Evolutionary conservation across 2,888 invertebrate species (phyloP).

Genomic region (Atherix ibis): DNA sequence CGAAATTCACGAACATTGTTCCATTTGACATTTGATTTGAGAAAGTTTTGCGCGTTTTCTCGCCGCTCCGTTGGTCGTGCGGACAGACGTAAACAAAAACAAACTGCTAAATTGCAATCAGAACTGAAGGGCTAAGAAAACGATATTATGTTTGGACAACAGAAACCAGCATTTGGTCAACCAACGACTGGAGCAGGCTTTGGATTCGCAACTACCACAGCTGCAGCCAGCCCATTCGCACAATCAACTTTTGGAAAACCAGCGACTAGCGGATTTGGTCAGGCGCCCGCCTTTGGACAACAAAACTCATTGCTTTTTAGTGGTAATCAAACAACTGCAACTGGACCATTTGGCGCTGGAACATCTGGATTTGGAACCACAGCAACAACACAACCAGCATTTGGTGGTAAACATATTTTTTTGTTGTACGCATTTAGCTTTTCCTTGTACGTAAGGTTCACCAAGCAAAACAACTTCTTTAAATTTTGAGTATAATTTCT

Average conservation of each 20-base stretch:
- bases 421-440: not conserved
- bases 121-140: too few species aligned
- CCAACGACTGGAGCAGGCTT: conserved; percentile 24
- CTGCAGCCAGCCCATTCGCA: conserved; percentile 32
- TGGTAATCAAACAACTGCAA: conserved; percentile 32
- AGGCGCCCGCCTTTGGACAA: conserved; percentile 51
- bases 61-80: too few species aligned
- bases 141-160: conserved; percentile 18
- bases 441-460: conserved; percentile 1
- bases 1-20: too few species aligned
- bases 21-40: too few species aligned
- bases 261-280: conserved; percentile 47
- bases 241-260: conserved; percentile 42
- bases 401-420: conserved; percentile 24
- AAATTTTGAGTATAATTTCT: not conserved
- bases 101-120: too few species aligned
- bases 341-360: conserved; percentile 47
- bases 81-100: not conserved
- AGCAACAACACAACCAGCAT: conserved; percentile 30
- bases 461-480: not conserved
- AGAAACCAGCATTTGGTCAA: conserved; percentile 34
- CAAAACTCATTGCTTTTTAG: conserved; percentile 41
- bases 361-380: conserved; percentile 48
- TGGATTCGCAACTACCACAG: conserved; percentile 20
- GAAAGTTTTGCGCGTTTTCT: too few species aligned